phyloP scores from a whole-genome alignment of 2,797 vertebrate species.

The Chiloscyllium punctatum region DNA sequence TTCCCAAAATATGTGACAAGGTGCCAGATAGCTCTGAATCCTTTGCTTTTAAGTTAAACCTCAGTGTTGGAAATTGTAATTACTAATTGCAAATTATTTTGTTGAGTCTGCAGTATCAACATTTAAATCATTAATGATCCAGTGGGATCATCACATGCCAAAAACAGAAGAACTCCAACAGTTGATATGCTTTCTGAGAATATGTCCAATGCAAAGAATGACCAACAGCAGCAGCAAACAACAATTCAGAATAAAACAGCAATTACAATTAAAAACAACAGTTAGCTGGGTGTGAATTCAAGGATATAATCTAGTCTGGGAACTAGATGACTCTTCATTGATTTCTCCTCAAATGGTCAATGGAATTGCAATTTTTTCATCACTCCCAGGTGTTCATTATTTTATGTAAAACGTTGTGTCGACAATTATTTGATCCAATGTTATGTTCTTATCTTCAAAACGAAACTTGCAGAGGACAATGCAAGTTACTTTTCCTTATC shows the following conservation, averaged over 20 bases:
- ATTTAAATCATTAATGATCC: neutral
- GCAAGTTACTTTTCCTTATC: neutral
- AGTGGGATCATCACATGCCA: neutral
- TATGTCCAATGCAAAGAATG: neutral
- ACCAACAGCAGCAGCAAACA: neutral
- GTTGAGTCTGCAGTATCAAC: neutral
- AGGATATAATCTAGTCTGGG: neutral
- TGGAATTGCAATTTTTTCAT: conserved; percentile 4
- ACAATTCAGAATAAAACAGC: neutral
- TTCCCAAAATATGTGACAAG: neutral
- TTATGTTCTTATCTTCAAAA: neutral
- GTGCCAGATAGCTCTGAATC: neutral
- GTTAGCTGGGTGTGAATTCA: neutral
- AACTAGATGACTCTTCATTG: neutral
- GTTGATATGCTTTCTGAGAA: neutral
- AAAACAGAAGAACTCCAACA: neutral
- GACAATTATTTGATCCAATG: neutral
- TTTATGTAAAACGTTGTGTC: neutral
- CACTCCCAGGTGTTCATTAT: neutral
- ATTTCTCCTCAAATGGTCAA: neutral
- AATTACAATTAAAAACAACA: neutral
- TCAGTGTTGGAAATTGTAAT: neutral
- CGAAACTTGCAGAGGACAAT: neutral
- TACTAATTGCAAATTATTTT: neutral
- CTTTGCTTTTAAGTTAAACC: neutral